These are phyloP conservation scores for Euzophera pinguis DNA, from an alignment of 2,888 invertebrate species.

Conservation along the genomic window DNA sequence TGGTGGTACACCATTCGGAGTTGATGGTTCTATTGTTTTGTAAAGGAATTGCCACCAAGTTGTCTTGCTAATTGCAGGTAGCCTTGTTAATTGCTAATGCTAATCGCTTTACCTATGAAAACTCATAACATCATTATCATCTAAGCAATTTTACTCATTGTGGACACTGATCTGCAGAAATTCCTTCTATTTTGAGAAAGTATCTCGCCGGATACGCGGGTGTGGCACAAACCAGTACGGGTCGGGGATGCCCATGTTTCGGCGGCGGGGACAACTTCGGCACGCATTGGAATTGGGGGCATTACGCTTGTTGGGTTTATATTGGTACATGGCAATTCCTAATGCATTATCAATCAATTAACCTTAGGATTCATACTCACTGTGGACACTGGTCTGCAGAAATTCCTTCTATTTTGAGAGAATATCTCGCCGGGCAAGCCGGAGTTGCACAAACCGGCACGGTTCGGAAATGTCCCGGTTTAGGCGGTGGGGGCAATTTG, in stretches of 20 bases:
- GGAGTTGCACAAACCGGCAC: slow-evolving; percentile 64
- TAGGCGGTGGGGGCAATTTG: slow-evolving; percentile 63
- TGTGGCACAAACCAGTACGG: slow-evolving; percentile 58
- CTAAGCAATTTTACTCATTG: slow-evolving; percentile 69
- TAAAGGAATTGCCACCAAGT: too few species aligned
- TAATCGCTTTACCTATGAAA: too few species aligned
- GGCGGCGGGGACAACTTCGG: slow-evolving; percentile 70
- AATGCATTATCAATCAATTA: too few species aligned
- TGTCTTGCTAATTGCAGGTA: too few species aligned
- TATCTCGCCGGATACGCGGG: slow-evolving; percentile 82
- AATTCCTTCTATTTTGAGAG: slow-evolving; percentile 66
- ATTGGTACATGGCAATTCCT: too few species aligned
- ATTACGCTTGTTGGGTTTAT: too few species aligned
- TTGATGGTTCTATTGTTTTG: too few species aligned
- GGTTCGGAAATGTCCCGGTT: slow-evolving; percentile 38
- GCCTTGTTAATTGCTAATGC: too few species aligned
- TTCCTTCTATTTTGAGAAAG: slow-evolving; percentile 68
- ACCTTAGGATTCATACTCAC: slow-evolving; percentile 41
- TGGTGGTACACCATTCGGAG: too few species aligned
- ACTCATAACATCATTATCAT: too few species aligned
- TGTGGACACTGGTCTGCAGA: slow-evolving; percentile 65
- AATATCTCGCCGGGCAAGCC: slow-evolving; percentile 81
- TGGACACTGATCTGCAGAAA: slow-evolving; percentile 61
- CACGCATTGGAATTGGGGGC: slow-evolving; percentile 75
- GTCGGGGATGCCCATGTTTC: slow-evolving; percentile 38